Evolutionary conservation across 2,113 vertebrate genomes (phyloP), one percentile per base, ranked within the genome.

Genomic region (Haemorhous mexicanus): DNA sequence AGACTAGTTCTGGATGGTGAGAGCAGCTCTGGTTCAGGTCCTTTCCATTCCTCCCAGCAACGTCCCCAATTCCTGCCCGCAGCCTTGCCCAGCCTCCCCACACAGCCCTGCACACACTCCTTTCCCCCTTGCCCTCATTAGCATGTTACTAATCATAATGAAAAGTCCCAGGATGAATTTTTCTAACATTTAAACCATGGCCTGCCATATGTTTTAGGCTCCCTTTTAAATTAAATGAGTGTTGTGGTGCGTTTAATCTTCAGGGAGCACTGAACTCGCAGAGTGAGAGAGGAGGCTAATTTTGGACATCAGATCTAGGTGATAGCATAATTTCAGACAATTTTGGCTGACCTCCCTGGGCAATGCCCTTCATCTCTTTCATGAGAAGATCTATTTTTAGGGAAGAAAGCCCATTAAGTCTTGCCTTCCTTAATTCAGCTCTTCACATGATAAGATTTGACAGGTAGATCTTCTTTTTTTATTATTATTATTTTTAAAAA

Each of bases 321-420:
- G 85, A 84, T 28, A 87, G 81, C 78, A 47, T 87, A 47, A 81
- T 92, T 92, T 91, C 90, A 95, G 88, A 62, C 84, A 67, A 81
- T 91, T 92, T 84, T 91, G 88, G 81, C 84, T 81, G 86, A 89
- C 95, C 90, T 96, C 87, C 90, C 69, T 92, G 68, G 91, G 92
- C 94, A 92, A 72, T 82, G 91, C 80, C 84, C 96, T 91, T 94
- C 84, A 86, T 93, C 84, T 94, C 83, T 88, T 93, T 49, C 89
- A 80, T 52, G 52, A 80, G 85, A 66, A 64, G 53, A 55, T 70
- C 93, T 96, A 91, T 93, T 95, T 96, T 95, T 95, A 95, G 94
- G 67, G 46, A 87, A 95, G 83, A 89, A 86, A 84, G 58, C 53
- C 85, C 83, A 84, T 77, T 84, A 94, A 77, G 77, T 26, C 73